phyloP scores from a whole-genome alignment of 2,888 invertebrate genomes.

The Eupithecia exiguata region DNA sequence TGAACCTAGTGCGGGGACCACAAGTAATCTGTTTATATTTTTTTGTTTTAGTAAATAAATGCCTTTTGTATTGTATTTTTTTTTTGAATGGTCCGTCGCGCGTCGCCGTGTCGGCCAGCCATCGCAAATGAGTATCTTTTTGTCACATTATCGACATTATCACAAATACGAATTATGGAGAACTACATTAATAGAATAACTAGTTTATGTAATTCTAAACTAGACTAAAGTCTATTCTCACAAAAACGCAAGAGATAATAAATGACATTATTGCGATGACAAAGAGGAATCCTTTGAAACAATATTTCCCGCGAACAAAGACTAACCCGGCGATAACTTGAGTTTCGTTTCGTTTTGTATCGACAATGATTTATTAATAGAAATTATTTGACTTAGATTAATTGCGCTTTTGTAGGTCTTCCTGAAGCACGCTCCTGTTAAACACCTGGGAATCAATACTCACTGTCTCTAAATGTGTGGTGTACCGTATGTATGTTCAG shows the following conservation, averaged over 20 bases:
- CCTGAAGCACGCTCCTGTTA: conserved; percentile 7
- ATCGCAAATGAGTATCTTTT: no score
- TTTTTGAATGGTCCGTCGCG: no score
- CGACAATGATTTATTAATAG: conserved; percentile 62
- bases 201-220: neutral
- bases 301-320: conserved; percentile 18
- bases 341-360: conserved; percentile 36
- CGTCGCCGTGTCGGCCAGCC: no score
- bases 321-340: conserved; percentile 43
- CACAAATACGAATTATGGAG: neutral
- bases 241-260: conserved; percentile 1
- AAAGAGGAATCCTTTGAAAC: neutral
- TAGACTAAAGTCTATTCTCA: neutral
- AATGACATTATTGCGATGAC: conserved; percentile 4
- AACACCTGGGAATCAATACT: conserved; percentile 21
- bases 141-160: neutral
- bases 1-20: no score
- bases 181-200: neutral
- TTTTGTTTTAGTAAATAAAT: no score
- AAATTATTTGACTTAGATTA: conserved; percentile 71
- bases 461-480: neutral
- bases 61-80: no score
- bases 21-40: no score
- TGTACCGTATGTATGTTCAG: neutral
- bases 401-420: conserved; percentile 49